phyloP scores from a whole-genome alignment of 1,140 invertebrate species.

The Zaprionus taronus region DNA sequence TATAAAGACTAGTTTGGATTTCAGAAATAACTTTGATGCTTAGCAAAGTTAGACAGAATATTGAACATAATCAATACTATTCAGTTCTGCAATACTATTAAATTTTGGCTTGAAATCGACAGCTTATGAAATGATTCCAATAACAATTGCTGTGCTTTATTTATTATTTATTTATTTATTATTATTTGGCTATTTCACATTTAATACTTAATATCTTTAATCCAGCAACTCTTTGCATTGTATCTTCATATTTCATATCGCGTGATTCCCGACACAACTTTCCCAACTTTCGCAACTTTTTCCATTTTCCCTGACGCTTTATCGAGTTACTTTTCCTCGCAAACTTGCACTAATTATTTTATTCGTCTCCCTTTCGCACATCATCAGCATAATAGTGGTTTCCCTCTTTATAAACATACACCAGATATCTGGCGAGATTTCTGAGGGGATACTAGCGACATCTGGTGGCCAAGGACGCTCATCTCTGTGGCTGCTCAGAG shows the following conservation, averaged over 20 bases:
- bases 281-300: background rate
- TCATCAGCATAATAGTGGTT: conserved; percentile 6
- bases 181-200: no score
- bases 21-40: no score
- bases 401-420: background rate
- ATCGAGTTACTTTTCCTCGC: background rate
- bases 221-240: background rate
- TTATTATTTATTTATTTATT: no score
- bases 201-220: background rate
- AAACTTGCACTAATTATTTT: conserved; percentile 16
- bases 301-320: background rate
- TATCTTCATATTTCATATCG: no score
- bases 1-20: no score
- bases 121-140: no score
- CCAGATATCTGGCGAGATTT: background rate
- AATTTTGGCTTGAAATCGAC: no score
- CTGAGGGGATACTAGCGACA: conserved; percentile 2
- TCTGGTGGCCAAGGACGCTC: conserved; percentile 13
- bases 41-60: no score
- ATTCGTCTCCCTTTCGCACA: background rate
- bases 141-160: no score
- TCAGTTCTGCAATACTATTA: no score
- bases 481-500: conserved; percentile 4
- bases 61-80: no score
- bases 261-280: background rate